Percentiles rank a stretch among this genome's conserved stretches.
Conservation (phyloP, 2,113 vertebrate species). For the Cyprinodon tularosa region DNA sequence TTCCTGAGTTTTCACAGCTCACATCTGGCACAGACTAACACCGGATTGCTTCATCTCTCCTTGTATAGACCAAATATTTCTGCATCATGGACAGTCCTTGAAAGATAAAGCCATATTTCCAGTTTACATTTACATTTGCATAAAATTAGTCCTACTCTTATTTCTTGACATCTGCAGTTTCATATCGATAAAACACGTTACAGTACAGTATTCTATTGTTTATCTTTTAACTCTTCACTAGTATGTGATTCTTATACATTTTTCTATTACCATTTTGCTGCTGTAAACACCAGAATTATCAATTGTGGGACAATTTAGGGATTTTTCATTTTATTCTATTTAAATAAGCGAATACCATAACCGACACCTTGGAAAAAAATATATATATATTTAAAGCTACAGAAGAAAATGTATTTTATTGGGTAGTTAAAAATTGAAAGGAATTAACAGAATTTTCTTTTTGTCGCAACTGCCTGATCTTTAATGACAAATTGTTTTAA, state of each 20-base stretch:
- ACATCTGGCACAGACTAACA: neutral
- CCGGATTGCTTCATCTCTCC: neutral
- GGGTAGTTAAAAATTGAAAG: conserved; percentile 8
- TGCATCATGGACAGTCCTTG: neutral
- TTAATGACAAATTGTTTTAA: conserved; percentile 63
- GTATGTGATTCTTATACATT: no score
- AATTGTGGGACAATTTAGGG: no score
- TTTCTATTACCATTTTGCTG: no score
- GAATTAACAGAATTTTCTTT: neutral
- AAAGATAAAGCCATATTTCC: neutral
- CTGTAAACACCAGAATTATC: no score
- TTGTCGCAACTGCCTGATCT: conserved; percentile 41
- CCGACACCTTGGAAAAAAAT: neutral
- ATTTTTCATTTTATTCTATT: no score
- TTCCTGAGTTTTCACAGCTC: neutral
- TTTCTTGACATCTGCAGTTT: neutral
- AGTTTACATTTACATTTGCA: neutral
- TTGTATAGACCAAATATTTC: neutral
- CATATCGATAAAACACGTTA: no score
- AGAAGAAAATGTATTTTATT: neutral
- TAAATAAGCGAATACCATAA: neutral
- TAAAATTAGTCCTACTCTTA: neutral
- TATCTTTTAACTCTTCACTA: no score
- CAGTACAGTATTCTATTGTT: no score
- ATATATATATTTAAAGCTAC: neutral